Base-by-base conservation (phyloP, 35 echinoderm and acorn worm species). In the Chiridota heheva region DNA sequence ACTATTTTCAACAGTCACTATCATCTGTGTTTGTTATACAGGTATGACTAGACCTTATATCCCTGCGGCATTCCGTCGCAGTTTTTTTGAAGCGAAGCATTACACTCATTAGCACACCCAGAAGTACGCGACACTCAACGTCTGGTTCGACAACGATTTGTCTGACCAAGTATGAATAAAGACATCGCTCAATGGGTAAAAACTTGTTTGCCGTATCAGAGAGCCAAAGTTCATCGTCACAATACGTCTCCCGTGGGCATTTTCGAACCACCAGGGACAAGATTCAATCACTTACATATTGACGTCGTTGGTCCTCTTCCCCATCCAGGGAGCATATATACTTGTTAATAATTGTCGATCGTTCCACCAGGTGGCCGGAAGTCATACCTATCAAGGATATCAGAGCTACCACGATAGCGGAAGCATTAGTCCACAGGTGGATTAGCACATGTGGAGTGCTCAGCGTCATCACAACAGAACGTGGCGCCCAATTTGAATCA, bases 101-200 rank as follows among this genome's bases (percentile, higher is more conserved):
- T 81, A 8, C 78, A 81, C 43, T n/a, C 38, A 27, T 37, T 80
- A 12, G 61, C 77, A 26, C 77, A 81, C 55, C 77, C 77, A 38
- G 77, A 36, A n/a, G n/a, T n/a, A n/a, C n/a, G n/a, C n/a, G n/a
- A n/a, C n/a, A n/a, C n/a, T n/a, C n/a, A n/a, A n/a, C n/a, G n/a
- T n/a, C n/a, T n/a, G n/a, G n/a, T n/a, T n/a, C n/a, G n/a, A n/a
- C n/a, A n/a, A n/a, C n/a, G n/a, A n/a, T n/a, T n/a, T n/a, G n/a
- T n/a, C n/a, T n/a, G n/a, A n/a, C n/a, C n/a, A n/a, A n/a, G n/a
- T n/a, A n/a, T n/a, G n/a, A n/a, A n/a, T n/a, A n/a, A n/a, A n/a
- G n/a, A n/a, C n/a, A n/a, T n/a, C n/a, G n/a, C n/a, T n/a, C n/a
- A n/a, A n/a, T n/a, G n/a, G n/a, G n/a, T n/a, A n/a, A n/a, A n/a